A percentile compares a stretch with the other conserved stretches of the same genome.
Evolutionary conservation across 2,797 vertebrate genomes (phyloP).

Genomic region (Ambastaia sidthimunki): DNA sequence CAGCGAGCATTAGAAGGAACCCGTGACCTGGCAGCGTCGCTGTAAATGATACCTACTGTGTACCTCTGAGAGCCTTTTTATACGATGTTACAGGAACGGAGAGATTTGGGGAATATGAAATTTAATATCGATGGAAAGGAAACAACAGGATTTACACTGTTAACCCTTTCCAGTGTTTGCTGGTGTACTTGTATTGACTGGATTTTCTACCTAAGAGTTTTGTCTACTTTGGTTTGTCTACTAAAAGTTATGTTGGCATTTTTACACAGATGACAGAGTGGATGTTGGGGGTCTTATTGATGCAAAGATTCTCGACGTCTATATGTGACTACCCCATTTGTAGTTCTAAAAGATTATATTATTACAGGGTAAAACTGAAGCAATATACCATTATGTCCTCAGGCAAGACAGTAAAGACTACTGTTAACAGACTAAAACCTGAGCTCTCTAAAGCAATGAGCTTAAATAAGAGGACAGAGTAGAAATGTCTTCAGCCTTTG

Average conservation of each 20-base stretch:
- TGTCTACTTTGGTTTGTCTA: too few species aligned
- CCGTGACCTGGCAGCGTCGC: conserved; percentile 55
- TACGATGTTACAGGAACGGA: conserved; percentile 56
- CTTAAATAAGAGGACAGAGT: not conserved
- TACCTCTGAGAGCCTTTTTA: conserved; percentile 52
- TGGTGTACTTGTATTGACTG: conserved; percentile 7
- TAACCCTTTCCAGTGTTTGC: conserved; percentile 57
- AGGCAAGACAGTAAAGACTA: conserved; percentile 74
- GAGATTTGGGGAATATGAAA: conserved; percentile 63
- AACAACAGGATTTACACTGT: conserved; percentile 58
- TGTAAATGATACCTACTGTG: conserved; percentile 58
- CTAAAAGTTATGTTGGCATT: not conserved
- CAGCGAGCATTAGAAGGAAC: conserved; percentile 55
- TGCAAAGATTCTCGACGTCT: not conserved
- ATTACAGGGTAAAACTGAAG: conserved; percentile 74
- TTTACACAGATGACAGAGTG: not conserved
- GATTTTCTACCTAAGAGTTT: not conserved
- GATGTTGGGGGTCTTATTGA: not conserved
- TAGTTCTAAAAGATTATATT: conserved; percentile 69
- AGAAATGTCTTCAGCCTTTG: not conserved
- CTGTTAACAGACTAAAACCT: conserved; percentile 65
- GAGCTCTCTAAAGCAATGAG: conserved; percentile 57
- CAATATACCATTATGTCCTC: conserved; percentile 75
- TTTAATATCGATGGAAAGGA: conserved; percentile 58
- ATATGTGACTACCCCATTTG: conserved; percentile 47